A percentile compares a stretch with the other conserved stretches of the same genome.
Conservation (phyloP, 2,113 vertebrate genomes). For the Loxodonta africana region DNA sequence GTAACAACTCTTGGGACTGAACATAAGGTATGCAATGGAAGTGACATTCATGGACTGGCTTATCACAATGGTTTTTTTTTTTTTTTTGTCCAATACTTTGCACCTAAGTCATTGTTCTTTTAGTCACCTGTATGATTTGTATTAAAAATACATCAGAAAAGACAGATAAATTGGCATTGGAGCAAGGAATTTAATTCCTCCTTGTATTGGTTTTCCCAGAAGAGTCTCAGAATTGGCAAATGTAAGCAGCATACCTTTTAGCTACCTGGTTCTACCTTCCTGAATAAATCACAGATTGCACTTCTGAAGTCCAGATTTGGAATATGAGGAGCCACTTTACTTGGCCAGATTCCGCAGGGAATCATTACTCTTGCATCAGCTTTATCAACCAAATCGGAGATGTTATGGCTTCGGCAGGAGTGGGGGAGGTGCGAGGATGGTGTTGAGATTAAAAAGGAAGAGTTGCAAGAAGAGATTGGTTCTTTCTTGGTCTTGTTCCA, state of each 20-base stretch:
- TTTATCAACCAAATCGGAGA: background rate
- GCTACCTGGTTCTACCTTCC: background rate
- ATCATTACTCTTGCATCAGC: background rate
- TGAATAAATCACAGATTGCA: background rate
- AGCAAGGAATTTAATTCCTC: background rate
- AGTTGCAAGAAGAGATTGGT: background rate
- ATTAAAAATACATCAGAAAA: slow-evolving; percentile 31
- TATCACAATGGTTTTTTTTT: background rate
- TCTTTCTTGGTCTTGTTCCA: background rate
- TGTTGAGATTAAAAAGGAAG: background rate
- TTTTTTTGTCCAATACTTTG: background rate
- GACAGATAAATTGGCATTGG: background rate
- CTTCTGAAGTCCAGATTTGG: background rate
- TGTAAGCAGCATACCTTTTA: background rate
- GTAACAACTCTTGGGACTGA: background rate
- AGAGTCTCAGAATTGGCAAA: slow-evolving; percentile 22
- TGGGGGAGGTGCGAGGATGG: background rate
- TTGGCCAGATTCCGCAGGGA: background rate
- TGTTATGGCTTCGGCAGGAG: background rate
- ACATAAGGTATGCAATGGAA: background rate
- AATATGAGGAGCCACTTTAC: background rate
- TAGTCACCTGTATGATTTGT: background rate
- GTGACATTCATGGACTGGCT: background rate
- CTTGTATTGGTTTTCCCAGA: slow-evolving; percentile 6
- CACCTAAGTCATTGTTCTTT: background rate